Evolutionary conservation across 2,888 invertebrate genomes (phyloP), one percentile per base, ranked within the genome.

Genomic region (Eulithis prunata): DNA sequence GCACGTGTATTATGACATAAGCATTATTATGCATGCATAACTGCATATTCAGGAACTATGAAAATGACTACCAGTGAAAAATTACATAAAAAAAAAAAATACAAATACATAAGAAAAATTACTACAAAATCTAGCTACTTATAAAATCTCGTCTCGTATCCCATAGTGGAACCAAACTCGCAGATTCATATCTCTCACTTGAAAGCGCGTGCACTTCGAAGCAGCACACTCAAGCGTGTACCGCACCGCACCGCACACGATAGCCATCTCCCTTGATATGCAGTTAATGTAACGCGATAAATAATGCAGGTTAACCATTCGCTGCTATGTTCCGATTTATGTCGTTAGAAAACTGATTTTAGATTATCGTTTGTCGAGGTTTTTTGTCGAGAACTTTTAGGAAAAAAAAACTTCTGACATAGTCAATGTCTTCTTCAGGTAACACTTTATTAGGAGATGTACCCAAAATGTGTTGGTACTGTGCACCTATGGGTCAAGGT

Each of bases 221-320:
- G 78, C 80, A 79, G 79, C 65, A 67, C 68, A 62, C 72, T 66
- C 67, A 57, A 54, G 82, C 85, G 88, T 90, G 91, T 90, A 87
- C 81, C 80, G 83, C 83, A 79, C 82, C 89, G 91, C 89, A 87
- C 81, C 80, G 83, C 83, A 79, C 82, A 76, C 80, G 91, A 92
- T 91, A 89, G 86, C 85, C 85, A 91, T 92, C 92, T 90, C 68
- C 70, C 71, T 82, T 86, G 90, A 91, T 91, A 90, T 85, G 90
- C 89, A 86, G 87, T 89, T 90, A 91, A 89, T 87, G 87, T 87
- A 83, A 87, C 83, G 86, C 85, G 90, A 90, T 91, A 91, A 90
- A 90, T 89, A 90, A 88, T 87, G 85, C 88, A 87, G 87, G 88
- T 88, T 84, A 81, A 83, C 84, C 84, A 81, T 83, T 86, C 86